Conservation (phyloP, 2,888 invertebrate species). For the Tenthredo scrophulariae region DNA sequence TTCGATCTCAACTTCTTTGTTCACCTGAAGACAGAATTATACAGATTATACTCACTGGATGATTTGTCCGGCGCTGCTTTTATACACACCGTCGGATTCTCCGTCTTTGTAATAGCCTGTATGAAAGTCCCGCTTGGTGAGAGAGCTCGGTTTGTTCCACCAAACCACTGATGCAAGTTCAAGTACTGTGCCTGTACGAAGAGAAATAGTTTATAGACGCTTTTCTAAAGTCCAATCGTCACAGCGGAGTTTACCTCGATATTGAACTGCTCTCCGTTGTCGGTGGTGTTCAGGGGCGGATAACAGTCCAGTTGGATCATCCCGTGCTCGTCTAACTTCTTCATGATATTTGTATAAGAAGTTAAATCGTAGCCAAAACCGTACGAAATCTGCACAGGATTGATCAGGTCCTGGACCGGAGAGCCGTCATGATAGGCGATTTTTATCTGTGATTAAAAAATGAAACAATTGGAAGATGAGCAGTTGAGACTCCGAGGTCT, state of each 20-base stretch:
- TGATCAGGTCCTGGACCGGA: slow-evolving; percentile 82
- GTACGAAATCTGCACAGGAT: slow-evolving; percentile 82
- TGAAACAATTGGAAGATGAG: background rate
- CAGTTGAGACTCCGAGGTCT: background rate
- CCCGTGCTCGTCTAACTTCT: slow-evolving; percentile 83
- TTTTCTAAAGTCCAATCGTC: background rate
- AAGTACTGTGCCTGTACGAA: slow-evolving; percentile 86
- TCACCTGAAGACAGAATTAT: slow-evolving; percentile 76
- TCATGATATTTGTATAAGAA: slow-evolving; percentile 79
- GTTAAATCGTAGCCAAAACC: slow-evolving; percentile 83
- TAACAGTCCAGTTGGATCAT: slow-evolving; percentile 83
- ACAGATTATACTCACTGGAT: slow-evolving; percentile 22
- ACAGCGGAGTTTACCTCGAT: slow-evolving; percentile 83
- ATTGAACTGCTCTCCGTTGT: slow-evolving; percentile 83
- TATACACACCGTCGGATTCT: slow-evolving; percentile 78
- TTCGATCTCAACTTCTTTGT: slow-evolving; percentile 86
- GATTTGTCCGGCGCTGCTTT: slow-evolving; percentile 80
- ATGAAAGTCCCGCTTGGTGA: slow-evolving; percentile 83
- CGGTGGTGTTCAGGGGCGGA: slow-evolving; percentile 81
- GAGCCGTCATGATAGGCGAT: slow-evolving; percentile 86
- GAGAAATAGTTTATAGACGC: background rate
- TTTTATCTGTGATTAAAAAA: slow-evolving; percentile 80
- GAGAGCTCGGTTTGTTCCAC: slow-evolving; percentile 85
- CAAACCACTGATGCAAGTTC: slow-evolving; percentile 88
- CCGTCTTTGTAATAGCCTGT: slow-evolving; percentile 81